These are phyloP conservation scores for Casuarius casuarius DNA, from an alignment of 2,113 vertebrate genomes.

Conservation along the genomic window DNA sequence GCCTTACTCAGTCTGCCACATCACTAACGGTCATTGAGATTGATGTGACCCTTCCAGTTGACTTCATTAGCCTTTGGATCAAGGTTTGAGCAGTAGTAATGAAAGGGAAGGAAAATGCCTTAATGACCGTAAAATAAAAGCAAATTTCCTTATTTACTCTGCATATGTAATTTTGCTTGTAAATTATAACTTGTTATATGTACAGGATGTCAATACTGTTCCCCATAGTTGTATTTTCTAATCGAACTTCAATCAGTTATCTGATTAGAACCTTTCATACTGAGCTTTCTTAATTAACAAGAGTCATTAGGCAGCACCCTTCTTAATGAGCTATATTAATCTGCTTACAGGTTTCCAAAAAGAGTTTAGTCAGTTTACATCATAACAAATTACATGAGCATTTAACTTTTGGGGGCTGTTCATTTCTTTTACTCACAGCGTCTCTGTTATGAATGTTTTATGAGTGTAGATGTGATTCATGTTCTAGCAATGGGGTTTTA, in stretches of 20 bases:
- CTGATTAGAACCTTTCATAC: slow-evolving; percentile 39
- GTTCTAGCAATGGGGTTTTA: slow-evolving; percentile 34
- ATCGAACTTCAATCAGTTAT: slow-evolving; percentile 29
- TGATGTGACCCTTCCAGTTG: neutral
- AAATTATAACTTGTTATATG: neutral
- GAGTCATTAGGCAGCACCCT: slow-evolving; percentile 5
- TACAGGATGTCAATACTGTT: neutral
- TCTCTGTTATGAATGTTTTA: slow-evolving; percentile 68
- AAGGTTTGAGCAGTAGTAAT: neutral
- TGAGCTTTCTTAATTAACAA: slow-evolving; percentile 53
- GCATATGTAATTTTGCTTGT: neutral
- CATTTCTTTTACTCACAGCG: slow-evolving; percentile 36
- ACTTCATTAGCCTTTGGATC: neutral
- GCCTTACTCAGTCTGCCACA: neutral
- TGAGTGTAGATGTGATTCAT: slow-evolving; percentile 65
- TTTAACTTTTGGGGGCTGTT: slow-evolving; percentile 14
- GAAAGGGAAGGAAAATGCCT: neutral
- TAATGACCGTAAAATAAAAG: neutral
- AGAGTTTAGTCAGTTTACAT: slow-evolving; percentile 31
- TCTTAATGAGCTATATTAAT: slow-evolving; percentile 38
- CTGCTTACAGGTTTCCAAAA: slow-evolving; percentile 32
- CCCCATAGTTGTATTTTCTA: slow-evolving; percentile 36
- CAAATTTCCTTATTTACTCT: neutral
- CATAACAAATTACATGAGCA: slow-evolving; percentile 31
- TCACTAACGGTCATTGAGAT: neutral